These are phyloP conservation scores for Amphiduros pacificus DNA, from an alignment of 2,888 invertebrate genomes.

Conservation along the genomic window DNA sequence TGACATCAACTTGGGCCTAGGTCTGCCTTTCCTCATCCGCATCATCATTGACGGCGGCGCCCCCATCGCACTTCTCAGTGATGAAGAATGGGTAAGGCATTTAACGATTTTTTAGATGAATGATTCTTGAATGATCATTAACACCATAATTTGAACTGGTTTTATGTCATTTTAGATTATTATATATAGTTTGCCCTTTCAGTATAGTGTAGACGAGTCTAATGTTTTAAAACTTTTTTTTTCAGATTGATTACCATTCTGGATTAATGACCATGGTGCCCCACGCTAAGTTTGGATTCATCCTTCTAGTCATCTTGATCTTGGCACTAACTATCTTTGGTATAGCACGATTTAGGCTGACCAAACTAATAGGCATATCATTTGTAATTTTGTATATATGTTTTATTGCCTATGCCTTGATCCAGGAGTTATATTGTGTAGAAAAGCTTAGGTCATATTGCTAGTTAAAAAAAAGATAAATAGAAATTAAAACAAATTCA, in stretches of 20 bases:
- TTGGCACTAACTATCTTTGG: slow-evolving; percentile 29
- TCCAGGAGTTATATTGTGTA: slow-evolving; percentile 28
- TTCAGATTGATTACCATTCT: slow-evolving; percentile 24
- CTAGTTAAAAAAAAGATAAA: too few relatives aligned
- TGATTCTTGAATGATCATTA: too few relatives aligned
- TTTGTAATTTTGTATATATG: slow-evolving; percentile 32
- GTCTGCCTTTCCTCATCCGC: slow-evolving; percentile 37
- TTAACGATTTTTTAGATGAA: too few relatives aligned
- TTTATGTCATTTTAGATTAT: too few relatives aligned
- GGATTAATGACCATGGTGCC: slow-evolving; percentile 33
- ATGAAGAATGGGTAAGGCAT: slow-evolving; percentile 31
- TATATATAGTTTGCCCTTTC: too few relatives aligned
- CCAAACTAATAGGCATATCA: slow-evolving; percentile 29
- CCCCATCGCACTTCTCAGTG: slow-evolving; percentile 30
- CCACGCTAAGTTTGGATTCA: slow-evolving; percentile 38
- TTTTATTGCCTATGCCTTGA: slow-evolving; percentile 35
- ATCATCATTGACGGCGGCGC: slow-evolving; percentile 31
- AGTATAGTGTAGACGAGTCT: background rate
- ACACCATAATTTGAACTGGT: too few relatives aligned
- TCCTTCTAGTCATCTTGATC: slow-evolving; percentile 32
- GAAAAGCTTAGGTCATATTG: slow-evolving; percentile 19
- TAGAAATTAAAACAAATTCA: too few relatives aligned
- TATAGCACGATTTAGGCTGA: slow-evolving; percentile 29
- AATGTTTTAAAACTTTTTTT: background rate
- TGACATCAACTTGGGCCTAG: slow-evolving; percentile 41